These are phyloP conservation scores for Willisornis vidua DNA, from an alignment of 2,113 vertebrate genomes.

Conservation along the genomic window DNA sequence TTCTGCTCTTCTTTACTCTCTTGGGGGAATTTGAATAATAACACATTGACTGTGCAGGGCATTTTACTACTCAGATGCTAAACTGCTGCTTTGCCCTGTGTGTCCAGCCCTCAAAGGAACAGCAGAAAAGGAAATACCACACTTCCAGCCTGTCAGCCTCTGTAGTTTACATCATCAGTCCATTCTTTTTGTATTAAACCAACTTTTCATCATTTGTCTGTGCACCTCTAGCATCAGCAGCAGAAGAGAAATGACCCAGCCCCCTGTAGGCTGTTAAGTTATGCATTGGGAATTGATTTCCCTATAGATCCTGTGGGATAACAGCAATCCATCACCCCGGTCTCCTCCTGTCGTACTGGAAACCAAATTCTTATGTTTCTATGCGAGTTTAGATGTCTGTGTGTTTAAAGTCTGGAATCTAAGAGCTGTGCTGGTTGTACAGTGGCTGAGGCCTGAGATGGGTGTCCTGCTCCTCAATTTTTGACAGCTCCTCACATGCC, in stretches of 20 bases:
- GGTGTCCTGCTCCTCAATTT: neutral
- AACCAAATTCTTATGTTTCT: neutral
- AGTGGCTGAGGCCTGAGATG: neutral
- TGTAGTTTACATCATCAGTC: neutral
- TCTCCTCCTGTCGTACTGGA: neutral
- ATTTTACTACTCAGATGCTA: neutral
- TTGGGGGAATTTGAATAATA: neutral
- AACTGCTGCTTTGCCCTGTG: neutral
- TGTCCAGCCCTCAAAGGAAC: neutral
- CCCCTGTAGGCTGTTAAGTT: neutral
- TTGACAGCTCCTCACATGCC: fast-evolving
- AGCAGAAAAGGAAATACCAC: neutral
- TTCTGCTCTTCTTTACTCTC: neutral
- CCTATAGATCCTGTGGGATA: neutral
- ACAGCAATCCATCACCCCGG: neutral
- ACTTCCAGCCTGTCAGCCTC: neutral
- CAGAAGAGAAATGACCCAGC: neutral
- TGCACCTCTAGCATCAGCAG: neutral
- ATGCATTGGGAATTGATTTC: neutral
- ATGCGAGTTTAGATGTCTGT: neutral
- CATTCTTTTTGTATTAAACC: neutral
- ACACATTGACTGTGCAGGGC: too few relatives aligned
- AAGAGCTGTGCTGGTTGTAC: neutral
- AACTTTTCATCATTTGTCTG: neutral
- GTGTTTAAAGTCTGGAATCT: neutral